These are phyloP conservation scores for Phortica okadai DNA, from an alignment of 2,888 invertebrate species.

Conservation along the genomic window DNA sequence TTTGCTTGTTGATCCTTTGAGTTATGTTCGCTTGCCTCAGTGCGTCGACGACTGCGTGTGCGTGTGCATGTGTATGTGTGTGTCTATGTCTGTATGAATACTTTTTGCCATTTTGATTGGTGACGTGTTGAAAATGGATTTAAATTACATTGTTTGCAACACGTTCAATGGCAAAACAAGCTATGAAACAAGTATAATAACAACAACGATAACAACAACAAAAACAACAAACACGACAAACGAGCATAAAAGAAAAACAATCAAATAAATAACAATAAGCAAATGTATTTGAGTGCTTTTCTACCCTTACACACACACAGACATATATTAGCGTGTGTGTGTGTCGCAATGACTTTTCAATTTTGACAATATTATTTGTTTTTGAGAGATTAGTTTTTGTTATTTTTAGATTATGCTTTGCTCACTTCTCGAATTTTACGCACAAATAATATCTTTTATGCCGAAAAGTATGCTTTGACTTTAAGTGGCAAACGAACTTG, in stretches of 20 bases:
- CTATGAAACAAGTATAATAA: conserved; percentile 11
- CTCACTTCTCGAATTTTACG: background rate
- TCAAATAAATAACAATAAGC: conserved; percentile 31
- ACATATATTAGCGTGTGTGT: conserved; percentile 47
- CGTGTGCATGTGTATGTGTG: conserved; percentile 45
- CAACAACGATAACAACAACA: conserved; percentile 32
- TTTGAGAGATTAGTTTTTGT: background rate
- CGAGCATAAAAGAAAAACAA: conserved; percentile 35
- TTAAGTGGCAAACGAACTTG: conserved; percentile 37
- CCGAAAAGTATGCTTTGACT: conserved; percentile 21
- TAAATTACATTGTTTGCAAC: conserved; percentile 69
- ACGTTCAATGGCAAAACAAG: conserved; percentile 25
- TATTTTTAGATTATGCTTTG: background rate
- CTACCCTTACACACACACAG: conserved; percentile 7
- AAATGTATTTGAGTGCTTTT: conserved; percentile 4
- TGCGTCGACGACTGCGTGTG: conserved; percentile 15
- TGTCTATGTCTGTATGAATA: conserved; percentile 41
- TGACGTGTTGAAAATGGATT: conserved; percentile 74
- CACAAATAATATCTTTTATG: background rate
- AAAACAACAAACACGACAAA: conserved; percentile 7
- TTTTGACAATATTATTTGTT: conserved; percentile 17
- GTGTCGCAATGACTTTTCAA: conserved; percentile 42
- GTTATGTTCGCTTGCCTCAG: conserved; percentile 56
- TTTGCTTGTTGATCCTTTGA: conserved; percentile 66
- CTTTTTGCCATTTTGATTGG: conserved; percentile 67